Percentiles rank a stretch among this genome's conserved stretches.
Evolutionary conservation across 2,113 vertebrate species (phyloP).

Genomic region (Bombycilla garrulus): DNA sequence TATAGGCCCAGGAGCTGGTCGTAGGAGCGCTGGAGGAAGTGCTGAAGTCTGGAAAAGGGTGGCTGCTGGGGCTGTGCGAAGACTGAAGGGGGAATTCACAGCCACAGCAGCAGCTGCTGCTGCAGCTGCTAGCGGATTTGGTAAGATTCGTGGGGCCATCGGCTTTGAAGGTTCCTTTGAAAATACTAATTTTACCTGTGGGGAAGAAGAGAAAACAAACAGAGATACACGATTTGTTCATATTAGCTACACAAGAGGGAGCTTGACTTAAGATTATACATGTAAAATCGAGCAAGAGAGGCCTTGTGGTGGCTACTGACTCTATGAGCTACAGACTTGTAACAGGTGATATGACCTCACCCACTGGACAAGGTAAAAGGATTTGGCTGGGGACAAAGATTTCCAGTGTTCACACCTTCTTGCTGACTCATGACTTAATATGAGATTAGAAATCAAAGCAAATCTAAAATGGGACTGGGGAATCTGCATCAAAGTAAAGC

Average conservation of each 20-base stretch:
- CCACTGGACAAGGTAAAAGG: neutral
- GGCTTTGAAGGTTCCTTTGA: constrained; percentile 88
- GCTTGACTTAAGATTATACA: neutral
- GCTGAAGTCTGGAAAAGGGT: constrained; percentile 90
- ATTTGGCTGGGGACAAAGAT: neutral
- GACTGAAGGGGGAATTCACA: constrained; percentile 83
- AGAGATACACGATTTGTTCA: constrained; percentile 3
- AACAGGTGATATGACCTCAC: accelerated
- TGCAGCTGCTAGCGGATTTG: constrained; percentile 86
- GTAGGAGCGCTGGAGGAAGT: constrained; percentile 86
- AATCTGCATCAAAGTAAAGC: neutral
- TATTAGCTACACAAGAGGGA: neutral
- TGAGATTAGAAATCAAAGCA: neutral
- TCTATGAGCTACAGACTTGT: neutral
- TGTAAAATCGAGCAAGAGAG: neutral
- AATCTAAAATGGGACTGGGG: neutral
- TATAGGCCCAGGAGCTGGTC: constrained; percentile 92
- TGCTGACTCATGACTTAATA: neutral
- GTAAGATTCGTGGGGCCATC: constrained; percentile 83
- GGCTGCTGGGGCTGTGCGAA: constrained; percentile 81
- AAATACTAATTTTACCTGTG: constrained; percentile 87
- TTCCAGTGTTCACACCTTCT: neutral
- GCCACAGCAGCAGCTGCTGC: constrained; percentile 85
- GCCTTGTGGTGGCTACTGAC: neutral
- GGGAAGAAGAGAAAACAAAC: constrained; percentile 35